Evolutionary conservation across 2,113 vertebrate genomes (phyloP).

Genomic region (Hydrolagus affinis): DNA sequence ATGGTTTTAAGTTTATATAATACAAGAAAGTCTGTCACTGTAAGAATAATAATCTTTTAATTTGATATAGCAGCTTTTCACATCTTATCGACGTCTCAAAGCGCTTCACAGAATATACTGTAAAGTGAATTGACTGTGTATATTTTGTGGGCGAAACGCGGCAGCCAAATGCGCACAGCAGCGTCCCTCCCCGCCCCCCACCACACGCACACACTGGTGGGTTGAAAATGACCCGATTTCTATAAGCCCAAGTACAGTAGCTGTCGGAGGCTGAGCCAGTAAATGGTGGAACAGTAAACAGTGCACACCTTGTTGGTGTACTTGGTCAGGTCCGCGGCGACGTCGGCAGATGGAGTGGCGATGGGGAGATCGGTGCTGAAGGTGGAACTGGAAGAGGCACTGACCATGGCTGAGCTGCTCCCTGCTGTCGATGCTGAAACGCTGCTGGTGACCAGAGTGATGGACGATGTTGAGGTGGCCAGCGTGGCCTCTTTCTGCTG

Average conservation of each 20-base stretch:
- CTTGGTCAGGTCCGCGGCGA: constrained; percentile 91
- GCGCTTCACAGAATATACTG: too few species aligned
- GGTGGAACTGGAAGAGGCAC: constrained; percentile 62
- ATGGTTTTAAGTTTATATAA: neutral
- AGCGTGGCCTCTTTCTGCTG: constrained; percentile 85
- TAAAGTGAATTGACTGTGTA: too few species aligned
- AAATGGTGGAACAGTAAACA: constrained; percentile 11
- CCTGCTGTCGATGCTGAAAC: constrained; percentile 66
- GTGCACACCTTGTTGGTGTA: constrained; percentile 87
- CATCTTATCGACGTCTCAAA: too few species aligned
- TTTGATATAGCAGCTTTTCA: too few species aligned
- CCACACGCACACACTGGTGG: too few species aligned
- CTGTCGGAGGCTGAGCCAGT: neutral
- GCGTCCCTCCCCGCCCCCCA: too few species aligned
- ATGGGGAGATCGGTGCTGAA: constrained; percentile 71
- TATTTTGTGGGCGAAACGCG: too few species aligned
- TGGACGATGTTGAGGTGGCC: constrained; percentile 73
- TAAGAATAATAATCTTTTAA: neutral
- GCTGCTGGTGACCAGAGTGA: constrained; percentile 82
- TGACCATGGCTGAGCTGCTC: constrained; percentile 64
- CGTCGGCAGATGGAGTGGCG: constrained; percentile 84
- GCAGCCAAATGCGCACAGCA: too few species aligned
- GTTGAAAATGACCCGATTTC: too few species aligned
- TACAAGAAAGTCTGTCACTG: neutral
- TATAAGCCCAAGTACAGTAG: too few species aligned